Conservation (phyloP, 2,113 vertebrate species). For the Erpornis zantholeuca region DNA sequence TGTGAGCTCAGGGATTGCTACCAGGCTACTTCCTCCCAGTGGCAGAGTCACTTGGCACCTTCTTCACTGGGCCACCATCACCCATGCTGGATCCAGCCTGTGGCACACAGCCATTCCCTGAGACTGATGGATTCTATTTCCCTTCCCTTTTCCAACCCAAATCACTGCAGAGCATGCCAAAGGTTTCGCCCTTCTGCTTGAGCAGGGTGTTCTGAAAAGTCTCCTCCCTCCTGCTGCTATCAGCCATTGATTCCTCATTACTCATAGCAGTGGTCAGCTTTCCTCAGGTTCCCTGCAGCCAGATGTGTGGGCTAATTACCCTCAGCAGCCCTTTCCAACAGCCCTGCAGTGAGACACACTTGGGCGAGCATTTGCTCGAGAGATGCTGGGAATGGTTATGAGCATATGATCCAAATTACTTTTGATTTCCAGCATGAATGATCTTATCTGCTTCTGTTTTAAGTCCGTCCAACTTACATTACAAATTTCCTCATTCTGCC, state of each 20-base stretch:
- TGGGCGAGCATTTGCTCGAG: not conserved
- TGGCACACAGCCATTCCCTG: not conserved
- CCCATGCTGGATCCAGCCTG: not conserved
- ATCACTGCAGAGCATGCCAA: not conserved
- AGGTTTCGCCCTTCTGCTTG: not conserved
- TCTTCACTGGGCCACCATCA: not conserved
- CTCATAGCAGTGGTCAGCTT: not conserved
- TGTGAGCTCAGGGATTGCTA: not conserved
- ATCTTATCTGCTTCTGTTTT: slow-evolving; percentile 55
- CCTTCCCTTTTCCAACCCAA: not conserved
- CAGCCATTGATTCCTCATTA: not conserved
- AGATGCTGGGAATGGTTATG: slow-evolving; percentile 17
- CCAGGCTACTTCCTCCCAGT: not conserved
- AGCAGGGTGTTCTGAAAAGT: not conserved
- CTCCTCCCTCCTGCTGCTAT: not conserved
- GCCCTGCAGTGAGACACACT: not conserved
- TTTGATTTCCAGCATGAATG: slow-evolving; percentile 29
- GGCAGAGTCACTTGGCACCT: not conserved
- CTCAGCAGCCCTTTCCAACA: not conserved
- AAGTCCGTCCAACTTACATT: slow-evolving; percentile 45
- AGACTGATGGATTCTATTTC: not conserved
- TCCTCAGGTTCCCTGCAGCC: not conserved
- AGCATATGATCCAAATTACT: slow-evolving; percentile 48
- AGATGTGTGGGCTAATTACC: slow-evolving; percentile 26
- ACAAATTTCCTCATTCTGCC: slow-evolving; percentile 36